phyloP scores from a whole-genome alignment of 2,888 invertebrate species.

The Caenorhabditis sp. region DNA sequence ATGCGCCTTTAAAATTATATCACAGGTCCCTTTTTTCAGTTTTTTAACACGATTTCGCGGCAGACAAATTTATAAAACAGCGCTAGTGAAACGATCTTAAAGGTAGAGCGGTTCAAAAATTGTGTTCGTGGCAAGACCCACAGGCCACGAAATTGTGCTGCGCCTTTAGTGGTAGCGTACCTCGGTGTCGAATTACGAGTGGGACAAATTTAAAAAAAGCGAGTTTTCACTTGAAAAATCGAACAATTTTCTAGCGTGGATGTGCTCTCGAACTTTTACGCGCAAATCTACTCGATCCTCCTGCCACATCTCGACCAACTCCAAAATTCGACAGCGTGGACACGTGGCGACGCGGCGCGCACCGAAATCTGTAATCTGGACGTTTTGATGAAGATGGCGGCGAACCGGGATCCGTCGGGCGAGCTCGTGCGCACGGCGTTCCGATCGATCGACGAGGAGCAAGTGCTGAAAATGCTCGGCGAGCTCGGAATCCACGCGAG shows the following conservation, averaged over 20 bases:
- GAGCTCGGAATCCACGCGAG: slow-evolving; percentile 43
- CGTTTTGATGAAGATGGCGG: slow-evolving; percentile 47
- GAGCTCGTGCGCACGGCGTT: slow-evolving; percentile 47
- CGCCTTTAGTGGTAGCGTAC: too few relatives aligned
- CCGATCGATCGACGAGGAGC: slow-evolving; percentile 52
- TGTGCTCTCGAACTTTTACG: slow-evolving; percentile 26
- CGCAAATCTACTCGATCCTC: slow-evolving; percentile 37
- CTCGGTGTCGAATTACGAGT: too few relatives aligned
- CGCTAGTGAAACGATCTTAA: too few relatives aligned
- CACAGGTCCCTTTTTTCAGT: too few relatives aligned
- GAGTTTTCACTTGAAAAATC: too few relatives aligned
- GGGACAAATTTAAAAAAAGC: too few relatives aligned
- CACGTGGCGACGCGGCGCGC: slow-evolving; percentile 1
- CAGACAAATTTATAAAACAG: too few relatives aligned
- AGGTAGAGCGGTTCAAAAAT: too few relatives aligned
- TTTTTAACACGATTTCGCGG: too few relatives aligned
- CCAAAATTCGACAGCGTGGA: neutral
- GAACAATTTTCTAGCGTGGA: slow-evolving; percentile 18
- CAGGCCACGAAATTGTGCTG: too few relatives aligned
- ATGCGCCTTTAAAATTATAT: too few relatives aligned
- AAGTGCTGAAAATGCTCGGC: slow-evolving; percentile 45
- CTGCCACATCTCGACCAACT: slow-evolving; percentile 32
- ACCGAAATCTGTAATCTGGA: slow-evolving; percentile 35
- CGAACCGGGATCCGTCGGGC: slow-evolving; percentile 40
- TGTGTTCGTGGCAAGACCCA: too few relatives aligned